A percentile compares a stretch with the other conserved stretches of the same genome.
Evolutionary conservation across 2,113 vertebrate genomes (phyloP).

Genomic region (Carassius gibelio): DNA sequence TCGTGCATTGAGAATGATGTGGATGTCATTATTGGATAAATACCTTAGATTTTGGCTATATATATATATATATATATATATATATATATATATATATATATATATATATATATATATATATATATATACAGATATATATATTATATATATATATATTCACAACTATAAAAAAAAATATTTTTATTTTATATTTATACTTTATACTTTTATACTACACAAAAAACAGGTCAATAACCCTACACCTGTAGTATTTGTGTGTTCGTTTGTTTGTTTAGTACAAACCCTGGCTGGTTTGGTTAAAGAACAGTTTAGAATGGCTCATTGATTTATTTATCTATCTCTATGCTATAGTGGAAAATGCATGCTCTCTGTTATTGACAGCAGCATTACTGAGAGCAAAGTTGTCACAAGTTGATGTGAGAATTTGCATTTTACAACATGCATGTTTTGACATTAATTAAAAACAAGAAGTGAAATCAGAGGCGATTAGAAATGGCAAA

Average conservation of each 20-base stretch:
- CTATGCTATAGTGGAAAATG: not conserved
- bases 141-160: too few species aligned
- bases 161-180: too few species aligned
- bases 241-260: too few species aligned
- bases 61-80: too few species aligned
- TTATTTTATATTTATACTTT: too few species aligned
- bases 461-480: not conserved
- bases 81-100: too few species aligned
- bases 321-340: not conserved
- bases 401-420: not conserved
- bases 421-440: not conserved
- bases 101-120: too few species aligned
- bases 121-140: too few species aligned
- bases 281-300: not conserved
- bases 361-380: not conserved
- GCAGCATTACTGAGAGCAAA: not conserved
- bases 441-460: not conserved
- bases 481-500: slow-evolving; percentile 5
- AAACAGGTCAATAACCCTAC: too few species aligned
- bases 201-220: too few species aligned
- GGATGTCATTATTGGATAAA: not conserved
- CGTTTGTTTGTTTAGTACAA: too few species aligned
- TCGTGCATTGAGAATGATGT: not conserved
- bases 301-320: not conserved
- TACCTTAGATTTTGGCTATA: not conserved